Conservation (phyloP, 1,140 invertebrate genomes). For the Tribolium castaneum region DNA sequence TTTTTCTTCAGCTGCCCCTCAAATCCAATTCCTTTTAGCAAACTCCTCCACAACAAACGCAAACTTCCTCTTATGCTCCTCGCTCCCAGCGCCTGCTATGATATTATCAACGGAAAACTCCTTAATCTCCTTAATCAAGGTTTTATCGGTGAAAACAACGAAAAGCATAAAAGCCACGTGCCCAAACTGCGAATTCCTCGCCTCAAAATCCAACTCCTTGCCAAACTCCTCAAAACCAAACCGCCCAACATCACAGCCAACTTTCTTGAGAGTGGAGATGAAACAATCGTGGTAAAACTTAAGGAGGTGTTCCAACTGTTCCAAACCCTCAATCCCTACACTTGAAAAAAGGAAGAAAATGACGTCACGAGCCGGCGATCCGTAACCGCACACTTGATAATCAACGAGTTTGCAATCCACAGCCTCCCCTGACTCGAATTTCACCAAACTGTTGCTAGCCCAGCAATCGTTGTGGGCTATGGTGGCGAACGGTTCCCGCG, state of each 20-base stretch:
- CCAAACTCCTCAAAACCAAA: background rate
- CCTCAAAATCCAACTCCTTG: background rate
- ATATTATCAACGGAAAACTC: background rate
- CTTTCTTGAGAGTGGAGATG: constrained; percentile 50
- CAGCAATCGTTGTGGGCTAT: constrained; percentile 72
- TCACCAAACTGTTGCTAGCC: constrained; percentile 71
- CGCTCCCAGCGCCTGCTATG: constrained; percentile 53
- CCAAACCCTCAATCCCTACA: constrained; percentile 62
- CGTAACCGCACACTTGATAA: constrained; percentile 70
- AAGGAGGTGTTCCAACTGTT: constrained; percentile 65
- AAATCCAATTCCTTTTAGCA: constrained; percentile 16
- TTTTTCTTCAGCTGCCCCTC: background rate
- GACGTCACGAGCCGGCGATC: constrained; percentile 68
- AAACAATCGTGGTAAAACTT: constrained; percentile 68
- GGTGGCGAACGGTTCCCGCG: constrained; percentile 65
- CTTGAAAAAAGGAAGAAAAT: constrained; percentile 71
- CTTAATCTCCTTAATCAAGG: background rate
- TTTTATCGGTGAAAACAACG: background rate
- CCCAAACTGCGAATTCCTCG: background rate
- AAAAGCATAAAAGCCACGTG: background rate
- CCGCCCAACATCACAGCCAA: constrained; percentile 39
- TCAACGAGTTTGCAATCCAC: constrained; percentile 71
- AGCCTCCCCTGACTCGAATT: constrained; percentile 55
- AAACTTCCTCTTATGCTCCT: constrained; percentile 61
- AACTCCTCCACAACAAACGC: background rate